These are phyloP conservation scores for Calonectris borealis DNA, from an alignment of 2,113 vertebrate genomes.

Conservation along the genomic window DNA sequence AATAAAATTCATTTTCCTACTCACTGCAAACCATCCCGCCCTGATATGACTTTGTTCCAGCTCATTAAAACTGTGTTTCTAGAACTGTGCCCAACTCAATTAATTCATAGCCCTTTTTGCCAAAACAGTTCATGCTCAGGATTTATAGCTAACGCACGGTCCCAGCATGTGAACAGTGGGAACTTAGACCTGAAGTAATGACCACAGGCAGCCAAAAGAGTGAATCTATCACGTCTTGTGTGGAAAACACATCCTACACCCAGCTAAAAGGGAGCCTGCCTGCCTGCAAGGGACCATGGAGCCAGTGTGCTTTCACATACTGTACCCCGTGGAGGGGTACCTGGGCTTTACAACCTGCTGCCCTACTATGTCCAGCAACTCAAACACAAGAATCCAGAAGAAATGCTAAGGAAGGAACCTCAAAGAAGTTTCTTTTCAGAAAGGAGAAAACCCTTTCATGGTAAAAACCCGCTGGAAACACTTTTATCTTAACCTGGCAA, in stretches of 20 bases:
- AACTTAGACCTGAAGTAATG: background rate
- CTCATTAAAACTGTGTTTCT: constrained; percentile 28
- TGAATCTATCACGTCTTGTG: background rate
- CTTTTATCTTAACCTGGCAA: background rate
- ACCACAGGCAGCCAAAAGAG: background rate
- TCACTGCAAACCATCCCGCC: background rate
- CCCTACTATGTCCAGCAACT: background rate
- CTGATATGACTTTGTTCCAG: constrained; percentile 22
- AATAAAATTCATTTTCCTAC: background rate
- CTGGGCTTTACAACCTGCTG: background rate
- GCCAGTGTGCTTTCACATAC: fast-evolving
- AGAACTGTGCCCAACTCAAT: background rate
- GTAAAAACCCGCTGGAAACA: background rate
- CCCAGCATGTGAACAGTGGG: background rate
- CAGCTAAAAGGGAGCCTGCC: background rate
- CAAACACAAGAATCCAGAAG: background rate
- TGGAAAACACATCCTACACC: background rate
- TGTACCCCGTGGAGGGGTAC: background rate
- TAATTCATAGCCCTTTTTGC: background rate
- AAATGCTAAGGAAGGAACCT: background rate
- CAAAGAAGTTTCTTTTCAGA: background rate
- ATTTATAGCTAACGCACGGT: fast-evolving
- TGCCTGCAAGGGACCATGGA: background rate
- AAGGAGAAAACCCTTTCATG: background rate
- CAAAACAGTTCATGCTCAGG: background rate